Conservation (phyloP, 2,113 vertebrate genomes). For the Turnix velox region DNA sequence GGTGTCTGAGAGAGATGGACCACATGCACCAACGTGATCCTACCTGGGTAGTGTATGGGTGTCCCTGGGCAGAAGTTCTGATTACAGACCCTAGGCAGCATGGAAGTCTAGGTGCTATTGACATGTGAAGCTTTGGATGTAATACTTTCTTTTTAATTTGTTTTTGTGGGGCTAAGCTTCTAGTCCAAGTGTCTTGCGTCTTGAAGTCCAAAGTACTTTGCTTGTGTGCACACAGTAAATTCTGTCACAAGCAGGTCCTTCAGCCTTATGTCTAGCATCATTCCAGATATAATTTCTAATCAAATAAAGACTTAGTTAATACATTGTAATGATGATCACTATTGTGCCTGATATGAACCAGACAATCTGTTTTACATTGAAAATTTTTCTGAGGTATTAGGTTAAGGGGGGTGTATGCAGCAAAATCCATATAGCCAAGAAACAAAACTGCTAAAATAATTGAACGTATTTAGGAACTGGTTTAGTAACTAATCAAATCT, state of each 20-base stretch:
- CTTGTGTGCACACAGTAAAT: no score
- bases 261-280: no score
- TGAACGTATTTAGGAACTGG: background rate
- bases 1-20: background rate
- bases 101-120: accelerated
- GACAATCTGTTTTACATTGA: background rate
- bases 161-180: background rate
- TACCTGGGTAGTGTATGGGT: accelerated
- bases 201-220: background rate
- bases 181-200: background rate
- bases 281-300: background rate
- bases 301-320: background rate
- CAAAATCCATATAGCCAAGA: background rate
- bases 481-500: background rate
- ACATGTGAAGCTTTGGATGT: background rate
- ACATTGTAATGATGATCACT: accelerated
- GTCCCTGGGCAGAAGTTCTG: background rate
- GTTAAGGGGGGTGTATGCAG: background rate
- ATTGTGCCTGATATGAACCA: background rate
- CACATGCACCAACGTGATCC: accelerated
- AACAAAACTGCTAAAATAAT: background rate
- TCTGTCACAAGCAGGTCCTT: background rate
- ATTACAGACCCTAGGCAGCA: accelerated
- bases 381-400: background rate
- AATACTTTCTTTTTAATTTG: accelerated